Evolutionary conservation across 2,113 vertebrate species (phyloP).

Genomic region (Oceanites oceanicus): DNA sequence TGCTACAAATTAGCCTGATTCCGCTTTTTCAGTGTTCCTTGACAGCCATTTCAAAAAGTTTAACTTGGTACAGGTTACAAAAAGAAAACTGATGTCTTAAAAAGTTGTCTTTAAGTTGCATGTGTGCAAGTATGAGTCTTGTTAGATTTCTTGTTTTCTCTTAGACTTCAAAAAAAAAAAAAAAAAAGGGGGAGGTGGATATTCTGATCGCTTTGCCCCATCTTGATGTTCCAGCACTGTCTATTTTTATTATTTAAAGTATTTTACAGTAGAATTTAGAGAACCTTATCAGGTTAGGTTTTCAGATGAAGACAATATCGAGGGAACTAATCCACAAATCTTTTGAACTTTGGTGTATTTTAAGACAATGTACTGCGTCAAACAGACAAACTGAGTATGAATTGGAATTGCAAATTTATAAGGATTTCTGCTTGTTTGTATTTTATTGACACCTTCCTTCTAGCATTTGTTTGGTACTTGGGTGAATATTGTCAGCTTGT

Average conservation of each 20-base stretch:
- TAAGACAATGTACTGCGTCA: background rate
- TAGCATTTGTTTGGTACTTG: conserved; percentile 28
- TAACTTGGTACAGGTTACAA: background rate
- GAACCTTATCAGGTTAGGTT: background rate
- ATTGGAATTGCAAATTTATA: background rate
- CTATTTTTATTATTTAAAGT: background rate
- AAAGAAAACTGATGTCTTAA: background rate
- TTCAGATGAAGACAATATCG: background rate
- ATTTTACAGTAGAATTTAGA: background rate
- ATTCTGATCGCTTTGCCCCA: background rate
- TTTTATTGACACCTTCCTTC: background rate
- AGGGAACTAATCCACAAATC: background rate
- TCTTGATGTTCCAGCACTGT: background rate
- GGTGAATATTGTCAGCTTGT: background rate
- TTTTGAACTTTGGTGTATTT: background rate
- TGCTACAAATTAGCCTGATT: background rate
- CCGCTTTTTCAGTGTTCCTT: background rate
- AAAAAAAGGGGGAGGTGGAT: background rate
- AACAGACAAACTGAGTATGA: background rate
- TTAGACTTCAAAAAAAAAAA: background rate
- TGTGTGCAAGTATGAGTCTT: background rate
- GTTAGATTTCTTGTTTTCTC: background rate
- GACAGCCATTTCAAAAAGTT: background rate
- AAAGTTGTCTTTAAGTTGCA: background rate
- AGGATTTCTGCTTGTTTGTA: background rate